These are phyloP conservation scores for Chunga burmeisteri DNA, from an alignment of 2,113 vertebrate species.

Conservation along the genomic window DNA sequence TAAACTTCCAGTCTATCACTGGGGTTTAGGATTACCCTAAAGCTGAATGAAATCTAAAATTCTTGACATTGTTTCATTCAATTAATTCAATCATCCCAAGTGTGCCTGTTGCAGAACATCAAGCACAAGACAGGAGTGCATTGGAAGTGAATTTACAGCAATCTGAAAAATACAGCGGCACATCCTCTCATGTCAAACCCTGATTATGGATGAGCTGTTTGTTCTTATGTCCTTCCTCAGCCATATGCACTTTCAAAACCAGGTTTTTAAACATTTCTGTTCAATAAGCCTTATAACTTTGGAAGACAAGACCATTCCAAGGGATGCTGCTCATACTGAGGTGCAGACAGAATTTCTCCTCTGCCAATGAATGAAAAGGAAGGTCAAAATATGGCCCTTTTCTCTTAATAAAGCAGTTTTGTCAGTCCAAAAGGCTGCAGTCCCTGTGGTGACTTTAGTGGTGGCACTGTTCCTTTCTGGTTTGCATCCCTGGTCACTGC, in stretches of 20 bases:
- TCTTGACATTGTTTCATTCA: not conserved
- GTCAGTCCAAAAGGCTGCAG: not conserved
- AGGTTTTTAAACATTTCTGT: not conserved
- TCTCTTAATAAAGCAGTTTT: not conserved
- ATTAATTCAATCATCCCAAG: not conserved
- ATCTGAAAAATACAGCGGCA: not conserved
- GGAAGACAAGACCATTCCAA: not conserved
- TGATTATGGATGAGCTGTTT: constrained; percentile 17
- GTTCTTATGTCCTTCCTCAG: constrained; percentile 5
- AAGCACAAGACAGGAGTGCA: not conserved
- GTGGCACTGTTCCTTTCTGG: not conserved
- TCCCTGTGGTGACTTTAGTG: not conserved
- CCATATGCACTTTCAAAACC: not conserved
- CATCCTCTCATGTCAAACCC: constrained; percentile 2
- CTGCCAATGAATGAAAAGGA: not conserved
- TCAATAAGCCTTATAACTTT: not conserved
- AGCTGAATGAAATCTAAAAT: not conserved
- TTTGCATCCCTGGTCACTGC: not conserved
- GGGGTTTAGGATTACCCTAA: not conserved
- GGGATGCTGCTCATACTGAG: not conserved
- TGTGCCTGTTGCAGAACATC: not conserved
- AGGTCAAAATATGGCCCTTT: not conserved
- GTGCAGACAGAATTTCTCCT: not conserved
- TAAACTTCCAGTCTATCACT: not conserved
- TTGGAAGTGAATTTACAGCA: constrained; percentile 11